These are phyloP conservation scores for Plecturocebus donacophilus DNA, from an alignment of 2,113 vertebrate genomes.

Conservation along the genomic window DNA sequence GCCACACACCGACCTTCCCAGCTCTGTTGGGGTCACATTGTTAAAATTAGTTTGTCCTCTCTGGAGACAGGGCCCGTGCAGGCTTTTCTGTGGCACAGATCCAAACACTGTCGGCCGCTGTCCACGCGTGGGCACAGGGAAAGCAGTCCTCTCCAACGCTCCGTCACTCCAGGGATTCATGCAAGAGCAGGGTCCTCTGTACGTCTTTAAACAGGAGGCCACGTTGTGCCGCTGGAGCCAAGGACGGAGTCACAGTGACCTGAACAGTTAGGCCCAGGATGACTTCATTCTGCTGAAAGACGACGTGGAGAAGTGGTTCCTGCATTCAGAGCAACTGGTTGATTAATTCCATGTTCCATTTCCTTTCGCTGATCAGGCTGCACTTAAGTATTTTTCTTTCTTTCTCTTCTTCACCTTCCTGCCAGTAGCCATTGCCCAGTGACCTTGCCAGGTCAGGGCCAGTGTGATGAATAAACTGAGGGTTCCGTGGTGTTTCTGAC, in stretches of 20 bases:
- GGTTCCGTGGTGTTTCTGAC: neutral
- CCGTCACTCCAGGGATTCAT: neutral
- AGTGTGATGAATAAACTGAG: neutral
- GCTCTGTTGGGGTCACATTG: neutral
- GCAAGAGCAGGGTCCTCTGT: neutral
- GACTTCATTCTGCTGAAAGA: neutral
- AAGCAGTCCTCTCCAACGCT: no score
- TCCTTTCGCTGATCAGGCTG: accelerated
- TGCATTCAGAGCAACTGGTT: accelerated
- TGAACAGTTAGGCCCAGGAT: neutral
- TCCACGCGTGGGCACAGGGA: accelerated
- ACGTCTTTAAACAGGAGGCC: neutral
- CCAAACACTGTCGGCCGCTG: no score
- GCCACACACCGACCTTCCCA: accelerated
- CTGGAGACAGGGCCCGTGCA: neutral
- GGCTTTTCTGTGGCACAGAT: neutral
- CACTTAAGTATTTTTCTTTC: no score
- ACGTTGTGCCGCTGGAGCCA: accelerated
- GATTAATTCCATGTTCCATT: neutral
- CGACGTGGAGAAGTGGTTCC: neutral
- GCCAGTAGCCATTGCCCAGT: neutral
- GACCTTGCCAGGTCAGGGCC: neutral
- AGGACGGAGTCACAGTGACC: neutral
- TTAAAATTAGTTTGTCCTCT: neutral
- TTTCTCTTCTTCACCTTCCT: no score